Evolutionary conservation across 2,888 invertebrate species (phyloP), one percentile per base, ranked within the genome.

Genomic region (Camponotus fellah): DNA sequence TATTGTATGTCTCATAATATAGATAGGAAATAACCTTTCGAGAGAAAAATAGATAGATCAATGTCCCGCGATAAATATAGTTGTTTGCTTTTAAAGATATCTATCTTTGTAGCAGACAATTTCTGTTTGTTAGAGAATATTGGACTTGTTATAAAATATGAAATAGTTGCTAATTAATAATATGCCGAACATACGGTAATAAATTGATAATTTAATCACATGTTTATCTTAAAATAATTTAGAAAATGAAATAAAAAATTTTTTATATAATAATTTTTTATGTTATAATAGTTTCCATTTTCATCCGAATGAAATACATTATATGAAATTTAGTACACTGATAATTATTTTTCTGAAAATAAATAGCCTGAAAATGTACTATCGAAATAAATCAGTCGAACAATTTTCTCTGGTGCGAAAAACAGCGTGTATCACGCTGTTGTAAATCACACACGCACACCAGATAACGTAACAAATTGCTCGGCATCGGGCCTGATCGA

Each of bases 391-490:
- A 71, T 80, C 60, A 71, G 32, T 71, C 37, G 60, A 60, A 60
- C 37, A 21, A 71, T 71, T 79, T 46, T 71, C 60, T 71, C 37
- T 43, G 21, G 69, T 9, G 17, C 60, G 26, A 79, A 60, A 71
- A 79, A 79, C 71, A 56, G 71, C 40, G 34, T 17, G 60, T 71
- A 79, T 79, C 60, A 26, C 34, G 10, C 43, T 56, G 71, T 71
- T 80, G 46, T 80, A 71, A 80, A 80, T 80, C 71, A 80, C 60
- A 79, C 69, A 80, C 79, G 66, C 75, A 49, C 56, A 17, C 64
- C 58, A 58, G 79, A 79, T 71, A 71, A 80, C 60, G 79, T 80
- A 71, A 80, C 79, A 80, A 80, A 80, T 80, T 80, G 71, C 69
- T 80, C 34, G 12, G 71, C 43, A 46, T 79, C 60, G 60, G 56